A percentile compares a stretch with the other conserved stretches of the same genome.
phyloP scores from a whole-genome alignment of 2,888 invertebrate species.

The Drosophila fulvimacula region DNA sequence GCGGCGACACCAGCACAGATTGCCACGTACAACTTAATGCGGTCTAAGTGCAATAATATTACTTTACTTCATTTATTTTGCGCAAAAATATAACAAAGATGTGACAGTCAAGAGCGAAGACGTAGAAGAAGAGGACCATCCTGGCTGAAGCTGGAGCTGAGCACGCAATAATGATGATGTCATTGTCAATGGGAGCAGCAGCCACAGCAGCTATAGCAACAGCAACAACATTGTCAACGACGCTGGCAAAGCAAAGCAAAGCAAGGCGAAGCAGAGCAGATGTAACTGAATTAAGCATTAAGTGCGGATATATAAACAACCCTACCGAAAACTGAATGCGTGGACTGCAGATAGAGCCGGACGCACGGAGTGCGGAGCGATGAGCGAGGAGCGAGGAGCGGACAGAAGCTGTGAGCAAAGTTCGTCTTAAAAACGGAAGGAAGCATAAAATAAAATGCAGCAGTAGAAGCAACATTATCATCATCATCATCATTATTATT shows the following conservation, averaged over 20 bases:
- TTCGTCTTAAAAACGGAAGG: slow-evolving; percentile 73
- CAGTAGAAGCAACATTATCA: slow-evolving; percentile 20
- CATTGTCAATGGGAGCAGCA: slow-evolving; percentile 81
- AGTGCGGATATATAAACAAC: slow-evolving; percentile 81
- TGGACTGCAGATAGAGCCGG: slow-evolving; percentile 40
- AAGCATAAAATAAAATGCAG: slow-evolving; percentile 81
- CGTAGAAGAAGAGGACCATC: slow-evolving; percentile 15
- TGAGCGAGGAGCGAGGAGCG: not conserved
- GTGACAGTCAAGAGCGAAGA: slow-evolving; percentile 63
- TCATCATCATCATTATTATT: slow-evolving; percentile 31
- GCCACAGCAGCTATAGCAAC: slow-evolving; percentile 42
- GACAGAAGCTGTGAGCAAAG: slow-evolving; percentile 28
- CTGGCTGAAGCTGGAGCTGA: slow-evolving; percentile 47
- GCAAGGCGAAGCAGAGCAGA: slow-evolving; percentile 57
- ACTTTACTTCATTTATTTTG: slow-evolving; percentile 83
- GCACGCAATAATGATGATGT: slow-evolving; percentile 83
- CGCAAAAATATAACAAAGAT: slow-evolving; percentile 81
- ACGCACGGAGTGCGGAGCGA: not conserved
- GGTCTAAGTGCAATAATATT: slow-evolving; percentile 82
- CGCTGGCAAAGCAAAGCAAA: slow-evolving; percentile 18
- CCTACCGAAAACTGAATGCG: slow-evolving; percentile 70
- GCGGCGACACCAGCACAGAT: slow-evolving; percentile 63
- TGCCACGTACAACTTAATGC: slow-evolving; percentile 82
- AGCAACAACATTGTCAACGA: slow-evolving; percentile 40
- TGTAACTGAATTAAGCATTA: slow-evolving; percentile 81